Conservation (phyloP, 2,888 invertebrate genomes). For the Yponomeuta malinellus region DNA sequence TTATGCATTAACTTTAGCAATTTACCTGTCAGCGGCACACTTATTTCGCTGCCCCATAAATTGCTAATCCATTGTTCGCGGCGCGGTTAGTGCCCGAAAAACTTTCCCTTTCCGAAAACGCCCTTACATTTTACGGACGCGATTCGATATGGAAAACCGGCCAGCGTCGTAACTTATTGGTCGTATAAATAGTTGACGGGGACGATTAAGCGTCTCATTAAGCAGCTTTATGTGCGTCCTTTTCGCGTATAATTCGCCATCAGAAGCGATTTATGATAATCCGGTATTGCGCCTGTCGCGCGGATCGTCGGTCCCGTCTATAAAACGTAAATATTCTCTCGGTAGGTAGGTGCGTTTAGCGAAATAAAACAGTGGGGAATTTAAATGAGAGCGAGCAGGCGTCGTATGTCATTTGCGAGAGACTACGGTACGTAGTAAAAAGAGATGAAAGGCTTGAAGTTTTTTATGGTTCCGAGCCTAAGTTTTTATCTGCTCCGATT, state of each 20-base stretch:
- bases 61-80: conserved; percentile 22
- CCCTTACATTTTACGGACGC: conserved; percentile 20
- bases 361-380: conserved; percentile 15
- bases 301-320: conserved; percentile 27
- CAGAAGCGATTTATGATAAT: conserved; percentile 29
- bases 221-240: conserved; percentile 29
- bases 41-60: conserved; percentile 26
- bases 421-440: conserved; percentile 11
- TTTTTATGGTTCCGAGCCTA: conserved; percentile 8
- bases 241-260: conserved; percentile 29
- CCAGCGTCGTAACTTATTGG: conserved; percentile 17
- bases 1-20: conserved; percentile 71
- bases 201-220: conserved; percentile 49
- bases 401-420: conserved; percentile 16
- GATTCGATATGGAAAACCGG: conserved; percentile 23
- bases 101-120: conserved; percentile 25
- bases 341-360: conserved; percentile 14
- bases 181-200: conserved; percentile 22
- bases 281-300: conserved; percentile 14
- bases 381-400: conserved; percentile 14
- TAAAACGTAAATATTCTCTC: conserved; percentile 36
- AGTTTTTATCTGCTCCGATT: conserved; percentile 11
- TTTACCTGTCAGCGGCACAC: conserved; percentile 55
- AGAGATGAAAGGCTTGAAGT: conserved; percentile 3
- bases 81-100: conserved; percentile 20